phyloP scores from a whole-genome alignment of 2,888 invertebrate species.

The Teinopalpus imperialis region DNA sequence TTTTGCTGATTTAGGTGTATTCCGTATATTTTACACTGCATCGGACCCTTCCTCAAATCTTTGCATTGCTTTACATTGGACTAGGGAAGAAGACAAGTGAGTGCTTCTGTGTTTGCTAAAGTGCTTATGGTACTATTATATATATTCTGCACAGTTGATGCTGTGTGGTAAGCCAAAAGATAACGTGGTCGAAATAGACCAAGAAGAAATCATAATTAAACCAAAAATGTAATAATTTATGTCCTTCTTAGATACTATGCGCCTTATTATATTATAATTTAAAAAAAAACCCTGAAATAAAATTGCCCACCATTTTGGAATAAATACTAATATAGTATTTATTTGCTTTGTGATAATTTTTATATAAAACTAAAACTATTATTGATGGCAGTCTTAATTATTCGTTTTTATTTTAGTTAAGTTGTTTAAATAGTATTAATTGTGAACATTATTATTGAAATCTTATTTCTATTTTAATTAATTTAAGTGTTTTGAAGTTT shows the following conservation, averaged over 20 bases:
- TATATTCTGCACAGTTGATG: no score
- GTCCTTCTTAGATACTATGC: not conserved
- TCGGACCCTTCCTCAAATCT: no score
- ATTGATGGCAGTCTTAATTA: constrained; percentile 1
- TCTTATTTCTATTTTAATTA: not conserved
- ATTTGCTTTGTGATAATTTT: constrained; percentile 23
- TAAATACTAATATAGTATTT: constrained; percentile 6
- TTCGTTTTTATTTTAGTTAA: constrained; percentile 5
- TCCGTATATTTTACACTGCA: no score
- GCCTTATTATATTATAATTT: not conserved
- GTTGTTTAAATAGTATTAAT: constrained; percentile 2
- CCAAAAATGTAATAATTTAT: no score
- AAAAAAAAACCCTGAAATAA: not conserved
- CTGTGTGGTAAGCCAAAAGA: no score
- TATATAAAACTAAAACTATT: not conserved
- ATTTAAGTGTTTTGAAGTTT: not conserved
- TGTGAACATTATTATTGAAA: not conserved
- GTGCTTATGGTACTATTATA: no score
- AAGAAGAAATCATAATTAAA: no score
- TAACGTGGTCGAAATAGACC: no score
- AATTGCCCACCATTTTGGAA: constrained; percentile 17
- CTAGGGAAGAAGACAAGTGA: no score
- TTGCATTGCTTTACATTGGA: no score
- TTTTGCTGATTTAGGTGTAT: no score
- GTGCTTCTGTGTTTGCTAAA: no score